Evolutionary conservation across 2,797 vertebrate species (phyloP), one percentile per base, ranked within the genome.

Genomic region (Poliocrania exsul): DNA sequence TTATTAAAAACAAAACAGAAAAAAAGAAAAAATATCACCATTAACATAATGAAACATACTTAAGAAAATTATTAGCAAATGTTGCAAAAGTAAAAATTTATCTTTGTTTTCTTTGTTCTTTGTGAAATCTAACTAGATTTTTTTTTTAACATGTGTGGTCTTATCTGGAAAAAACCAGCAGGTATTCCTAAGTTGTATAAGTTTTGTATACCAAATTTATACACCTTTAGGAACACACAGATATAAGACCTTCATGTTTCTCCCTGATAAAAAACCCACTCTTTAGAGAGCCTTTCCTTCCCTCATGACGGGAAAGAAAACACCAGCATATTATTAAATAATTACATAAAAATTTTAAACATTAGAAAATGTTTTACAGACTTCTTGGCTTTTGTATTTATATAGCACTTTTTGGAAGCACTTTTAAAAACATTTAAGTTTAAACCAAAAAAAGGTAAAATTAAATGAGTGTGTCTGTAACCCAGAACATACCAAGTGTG

Each of bases 11-110:
- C 84, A 70, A 84, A 70, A 62, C 0, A 44, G 38, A 61, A 65
- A 77, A 77, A 53, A 12, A 15, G 46, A 74, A 93, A 92, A 75
- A 50, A 64, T 20, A 86, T 2, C 35, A 44, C 33, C 19, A 75
- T 74, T 71, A 82, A 67, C 19, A 51, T 46, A 82, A 89, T 31
- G 42, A 91, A 89, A 50, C 5, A 5, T 24, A 67, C 40, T 72
- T 81, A 38, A 83, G 60, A 93, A 91, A 94, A 89, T 46, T 10
- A 50, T 61, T 82, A 92, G 49, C n/a, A 94, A 88, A 93, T 73
- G 65, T 29, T 81, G 61, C 25, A 74, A 84, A 85, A 53, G 35
- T 26, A 50, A 65, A 93, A 56, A 28, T 7, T 5, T 3, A 38
- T 0, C 0, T 26, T 74, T 78, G 10, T 62, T 83, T 79, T 33